Percentiles rank a stretch among this genome's conserved stretches.
These are phyloP conservation scores for Allolobophora icterica DNA, from an alignment of 2,888 invertebrate genomes.

Conservation along the genomic window DNA sequence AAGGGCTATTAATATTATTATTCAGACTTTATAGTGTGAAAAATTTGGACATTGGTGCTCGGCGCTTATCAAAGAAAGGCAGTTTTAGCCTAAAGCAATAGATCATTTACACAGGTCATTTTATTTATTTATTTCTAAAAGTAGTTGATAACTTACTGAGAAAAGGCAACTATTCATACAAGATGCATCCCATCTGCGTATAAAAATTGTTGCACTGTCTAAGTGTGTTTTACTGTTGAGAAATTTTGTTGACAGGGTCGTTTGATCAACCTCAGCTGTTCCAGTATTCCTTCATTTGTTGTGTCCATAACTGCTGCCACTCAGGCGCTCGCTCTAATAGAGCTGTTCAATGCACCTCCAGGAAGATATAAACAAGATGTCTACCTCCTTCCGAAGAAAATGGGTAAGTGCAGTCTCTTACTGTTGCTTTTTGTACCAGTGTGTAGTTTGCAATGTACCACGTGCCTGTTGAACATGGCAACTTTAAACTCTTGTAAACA, in stretches of 20 bases:
- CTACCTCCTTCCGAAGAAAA: constrained; percentile 95
- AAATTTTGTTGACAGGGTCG: constrained; percentile 72
- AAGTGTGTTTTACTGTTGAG: background rate
- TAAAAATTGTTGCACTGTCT: background rate
- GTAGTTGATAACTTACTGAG: background rate
- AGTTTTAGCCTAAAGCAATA: background rate
- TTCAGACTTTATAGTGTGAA: background rate
- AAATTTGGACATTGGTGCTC: background rate
- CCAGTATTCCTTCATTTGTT: constrained; percentile 75
- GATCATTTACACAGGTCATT: background rate
- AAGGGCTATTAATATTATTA: background rate
- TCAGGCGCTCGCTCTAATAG: constrained; percentile 93
- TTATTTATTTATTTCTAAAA: background rate
- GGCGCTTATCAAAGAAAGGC: background rate
- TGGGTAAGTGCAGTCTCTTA: constrained; percentile 74
- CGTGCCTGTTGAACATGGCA: background rate
- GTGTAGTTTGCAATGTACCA: background rate
- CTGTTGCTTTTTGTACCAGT: background rate
- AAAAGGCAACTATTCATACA: background rate
- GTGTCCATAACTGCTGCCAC: constrained; percentile 97
- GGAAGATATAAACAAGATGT: constrained; percentile 96
- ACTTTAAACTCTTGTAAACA: background rate
- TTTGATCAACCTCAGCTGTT: constrained; percentile 91
- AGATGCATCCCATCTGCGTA: background rate
- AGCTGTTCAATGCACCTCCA: constrained; percentile 91